Evolutionary conservation across 2,888 invertebrate species (phyloP).

Genomic region (Erebia palarica): DNA sequence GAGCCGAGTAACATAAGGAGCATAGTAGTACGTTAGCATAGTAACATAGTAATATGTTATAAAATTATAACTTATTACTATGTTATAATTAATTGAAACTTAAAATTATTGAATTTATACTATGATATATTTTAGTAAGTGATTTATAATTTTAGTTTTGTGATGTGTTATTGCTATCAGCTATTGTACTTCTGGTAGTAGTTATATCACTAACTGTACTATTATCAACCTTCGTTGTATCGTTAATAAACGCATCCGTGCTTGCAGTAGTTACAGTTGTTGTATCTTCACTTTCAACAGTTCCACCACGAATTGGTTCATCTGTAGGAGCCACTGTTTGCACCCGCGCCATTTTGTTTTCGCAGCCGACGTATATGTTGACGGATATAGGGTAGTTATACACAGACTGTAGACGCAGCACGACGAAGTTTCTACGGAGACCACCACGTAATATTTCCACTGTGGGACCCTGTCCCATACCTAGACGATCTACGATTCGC

Average conservation of each 20-base stretch:
- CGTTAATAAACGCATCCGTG: too few species aligned
- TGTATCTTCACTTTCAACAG: background rate
- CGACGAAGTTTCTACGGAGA: constrained; percentile 54
- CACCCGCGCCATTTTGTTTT: constrained; percentile 48
- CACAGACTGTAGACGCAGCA: constrained; percentile 52
- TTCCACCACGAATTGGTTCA: background rate
- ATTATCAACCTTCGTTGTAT: background rate
- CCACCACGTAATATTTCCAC: constrained; percentile 61
- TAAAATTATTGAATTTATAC: background rate
- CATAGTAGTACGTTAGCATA: too few species aligned
- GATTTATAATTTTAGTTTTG: background rate
- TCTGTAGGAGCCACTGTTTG: background rate
- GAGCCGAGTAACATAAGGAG: too few species aligned
- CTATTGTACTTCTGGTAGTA: background rate
- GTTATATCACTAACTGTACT: background rate
- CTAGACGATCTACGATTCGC: constrained; percentile 63
- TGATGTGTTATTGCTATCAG: background rate
- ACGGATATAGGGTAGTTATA: constrained; percentile 64
- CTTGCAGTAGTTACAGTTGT: background rate
- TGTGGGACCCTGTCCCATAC: constrained; percentile 54
- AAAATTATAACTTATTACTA: too few species aligned
- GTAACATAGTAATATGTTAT: too few species aligned
- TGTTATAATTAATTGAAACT: too few species aligned
- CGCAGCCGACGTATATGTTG: constrained; percentile 66
- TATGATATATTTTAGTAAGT: too few species aligned